These are phyloP conservation scores for Chrysomela aeneicollis DNA, from an alignment of 2,888 invertebrate species.

Conservation along the genomic window DNA sequence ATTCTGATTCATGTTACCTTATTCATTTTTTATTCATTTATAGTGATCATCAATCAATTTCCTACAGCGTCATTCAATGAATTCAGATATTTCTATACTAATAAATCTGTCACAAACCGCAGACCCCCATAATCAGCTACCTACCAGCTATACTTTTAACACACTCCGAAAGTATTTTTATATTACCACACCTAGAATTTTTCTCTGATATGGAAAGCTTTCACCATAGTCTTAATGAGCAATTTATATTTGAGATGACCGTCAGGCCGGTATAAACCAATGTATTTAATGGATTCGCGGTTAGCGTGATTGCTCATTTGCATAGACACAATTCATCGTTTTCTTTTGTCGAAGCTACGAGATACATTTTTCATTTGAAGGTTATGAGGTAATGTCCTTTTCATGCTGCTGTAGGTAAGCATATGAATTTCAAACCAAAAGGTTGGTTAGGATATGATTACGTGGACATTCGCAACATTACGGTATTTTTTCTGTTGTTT, in stretches of 20 bases:
- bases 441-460: too few relatives aligned
- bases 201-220: slow-evolving; percentile 27
- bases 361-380: not conserved
- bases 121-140: not conserved
- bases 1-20: too few relatives aligned
- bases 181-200: slow-evolving; percentile 21
- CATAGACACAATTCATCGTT: not conserved
- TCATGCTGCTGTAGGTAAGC: not conserved
- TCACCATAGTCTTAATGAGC: slow-evolving; percentile 28
- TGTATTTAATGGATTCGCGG: slow-evolving; percentile 4
- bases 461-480: too few relatives aligned
- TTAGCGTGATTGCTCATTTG: not conserved
- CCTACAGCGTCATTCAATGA: too few relatives aligned
- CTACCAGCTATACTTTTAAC: not conserved
- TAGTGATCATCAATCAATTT: too few relatives aligned
- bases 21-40: too few relatives aligned
- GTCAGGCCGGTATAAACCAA: slow-evolving; percentile 17
- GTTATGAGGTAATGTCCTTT: not conserved
- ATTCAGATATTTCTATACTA: too few relatives aligned
- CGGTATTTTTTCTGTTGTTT: too few relatives aligned
- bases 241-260: slow-evolving; percentile 30
- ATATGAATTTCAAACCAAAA: too few relatives aligned
- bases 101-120: not conserved
- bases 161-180: slow-evolving; percentile 17
- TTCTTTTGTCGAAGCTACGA: not conserved